Evolutionary conservation across 2,888 invertebrate species (phyloP).

Genomic region (Lysandra bellargus): DNA sequence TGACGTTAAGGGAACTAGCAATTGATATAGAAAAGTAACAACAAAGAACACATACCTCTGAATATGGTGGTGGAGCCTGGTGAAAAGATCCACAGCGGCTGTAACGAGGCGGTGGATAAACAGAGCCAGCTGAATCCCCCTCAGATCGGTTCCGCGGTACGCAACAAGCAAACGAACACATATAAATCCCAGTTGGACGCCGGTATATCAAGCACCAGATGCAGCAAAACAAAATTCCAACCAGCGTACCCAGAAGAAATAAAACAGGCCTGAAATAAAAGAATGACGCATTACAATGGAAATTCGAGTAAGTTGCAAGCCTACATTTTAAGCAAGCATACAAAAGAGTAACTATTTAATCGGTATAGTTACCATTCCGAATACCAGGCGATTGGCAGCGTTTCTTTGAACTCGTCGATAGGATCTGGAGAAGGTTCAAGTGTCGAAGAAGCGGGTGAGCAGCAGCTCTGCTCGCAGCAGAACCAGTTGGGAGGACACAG

Average conservation of each 20-base stretch:
- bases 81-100: slow-evolving; percentile 91
- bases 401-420: slow-evolving; percentile 51
- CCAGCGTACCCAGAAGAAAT: slow-evolving; percentile 84
- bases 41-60: slow-evolving; percentile 81
- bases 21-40: background rate
- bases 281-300: background rate
- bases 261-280: slow-evolving; percentile 79
- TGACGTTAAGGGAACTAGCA: background rate
- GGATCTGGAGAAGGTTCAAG: slow-evolving; percentile 66
- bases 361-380: slow-evolving; percentile 58
- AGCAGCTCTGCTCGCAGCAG: slow-evolving; percentile 87
- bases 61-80: slow-evolving; percentile 91
- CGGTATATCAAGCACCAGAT: slow-evolving; percentile 80
- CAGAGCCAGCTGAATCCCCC: slow-evolving; percentile 89
- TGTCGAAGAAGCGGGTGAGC: slow-evolving; percentile 65
- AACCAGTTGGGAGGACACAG: slow-evolving; percentile 87
- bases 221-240: slow-evolving; percentile 85
- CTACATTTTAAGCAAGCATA: background rate
- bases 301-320: background rate
- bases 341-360: background rate
- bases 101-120: slow-evolving; percentile 91
- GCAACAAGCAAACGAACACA: slow-evolving; percentile 68
- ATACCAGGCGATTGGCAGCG: slow-evolving; percentile 60
- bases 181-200: slow-evolving; percentile 55
- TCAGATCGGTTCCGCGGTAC: slow-evolving; percentile 81